These are phyloP conservation scores for Megalonaias nervosa DNA, from an alignment of 1,140 invertebrate species.

Conservation along the genomic window DNA sequence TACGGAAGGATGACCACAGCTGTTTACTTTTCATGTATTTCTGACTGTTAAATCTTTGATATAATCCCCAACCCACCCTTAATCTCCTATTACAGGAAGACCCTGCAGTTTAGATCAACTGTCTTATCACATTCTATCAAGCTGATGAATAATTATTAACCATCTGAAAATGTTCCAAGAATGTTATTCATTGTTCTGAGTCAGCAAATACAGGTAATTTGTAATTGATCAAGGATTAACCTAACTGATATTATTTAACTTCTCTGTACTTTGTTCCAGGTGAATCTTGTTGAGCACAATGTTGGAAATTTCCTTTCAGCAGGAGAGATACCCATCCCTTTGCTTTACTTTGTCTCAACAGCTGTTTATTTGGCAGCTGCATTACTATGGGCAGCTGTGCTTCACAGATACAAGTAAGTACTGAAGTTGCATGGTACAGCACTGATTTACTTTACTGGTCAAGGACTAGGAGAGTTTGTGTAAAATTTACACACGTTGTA, in stretches of 20 bases:
- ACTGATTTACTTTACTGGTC: no score
- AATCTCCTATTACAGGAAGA: no score
- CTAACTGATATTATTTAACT: background rate
- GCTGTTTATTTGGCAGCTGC: constrained; percentile 91
- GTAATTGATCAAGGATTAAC: background rate
- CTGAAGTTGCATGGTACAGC: background rate
- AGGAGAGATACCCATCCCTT: constrained; percentile 95
- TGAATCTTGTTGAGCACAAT: constrained; percentile 83
- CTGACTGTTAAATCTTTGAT: no score
- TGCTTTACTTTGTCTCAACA: constrained; percentile 93
- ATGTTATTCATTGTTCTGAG: background rate
- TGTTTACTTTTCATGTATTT: no score
- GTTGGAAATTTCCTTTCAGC: constrained; percentile 92
- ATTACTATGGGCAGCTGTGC: constrained; percentile 91
- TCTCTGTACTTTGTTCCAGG: constrained; percentile 39
- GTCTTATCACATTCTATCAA: no score
- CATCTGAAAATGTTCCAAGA: no score
- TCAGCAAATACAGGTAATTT: background rate
- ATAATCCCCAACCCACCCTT: no score
- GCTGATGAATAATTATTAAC: no score
- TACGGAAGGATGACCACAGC: no score
- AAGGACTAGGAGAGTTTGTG: no score
- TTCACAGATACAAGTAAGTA: constrained; percentile 80
- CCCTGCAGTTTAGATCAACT: no score
- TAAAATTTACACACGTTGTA: background rate